Conservation (phyloP, 2,888 invertebrate genomes). For the Rugalucina vietnamica region DNA sequence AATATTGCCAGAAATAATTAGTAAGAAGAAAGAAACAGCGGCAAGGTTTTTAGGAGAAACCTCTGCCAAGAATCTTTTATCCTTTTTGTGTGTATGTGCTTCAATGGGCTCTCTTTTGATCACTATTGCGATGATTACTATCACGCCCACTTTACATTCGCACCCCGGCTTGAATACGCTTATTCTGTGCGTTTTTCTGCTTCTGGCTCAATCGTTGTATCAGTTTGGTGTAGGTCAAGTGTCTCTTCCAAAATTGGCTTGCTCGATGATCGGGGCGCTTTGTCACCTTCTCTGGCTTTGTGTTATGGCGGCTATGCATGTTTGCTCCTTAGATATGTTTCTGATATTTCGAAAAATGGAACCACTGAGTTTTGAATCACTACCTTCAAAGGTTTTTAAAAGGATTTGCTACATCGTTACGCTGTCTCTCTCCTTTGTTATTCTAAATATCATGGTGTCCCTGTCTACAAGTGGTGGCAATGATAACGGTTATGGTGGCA, state of each 20-base stretch:
- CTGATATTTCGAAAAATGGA: background rate
- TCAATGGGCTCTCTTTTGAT: too few species aligned
- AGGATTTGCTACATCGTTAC: background rate
- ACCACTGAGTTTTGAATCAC: background rate
- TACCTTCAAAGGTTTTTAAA: background rate
- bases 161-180: background rate
- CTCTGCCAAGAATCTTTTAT: too few species aligned
- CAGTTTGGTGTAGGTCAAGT: background rate
- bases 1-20: too few species aligned
- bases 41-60: too few species aligned
- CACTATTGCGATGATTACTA: too few species aligned
- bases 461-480: background rate
- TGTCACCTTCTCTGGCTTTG: background rate
- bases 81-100: too few species aligned
- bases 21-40: too few species aligned
- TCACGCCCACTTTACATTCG: too few species aligned
- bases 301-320: background rate
- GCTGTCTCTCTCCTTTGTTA: background rate
- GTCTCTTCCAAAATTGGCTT: background rate
- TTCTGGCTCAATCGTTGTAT: background rate
- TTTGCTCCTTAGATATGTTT: background rate
- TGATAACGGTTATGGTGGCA: background rate
- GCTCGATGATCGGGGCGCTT: background rate
- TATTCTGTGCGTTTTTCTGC: background rate
- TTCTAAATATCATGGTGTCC: background rate